Evolutionary conservation across 2,888 invertebrate species (phyloP).

Genomic region (Hipparchia sbordonii): DNA sequence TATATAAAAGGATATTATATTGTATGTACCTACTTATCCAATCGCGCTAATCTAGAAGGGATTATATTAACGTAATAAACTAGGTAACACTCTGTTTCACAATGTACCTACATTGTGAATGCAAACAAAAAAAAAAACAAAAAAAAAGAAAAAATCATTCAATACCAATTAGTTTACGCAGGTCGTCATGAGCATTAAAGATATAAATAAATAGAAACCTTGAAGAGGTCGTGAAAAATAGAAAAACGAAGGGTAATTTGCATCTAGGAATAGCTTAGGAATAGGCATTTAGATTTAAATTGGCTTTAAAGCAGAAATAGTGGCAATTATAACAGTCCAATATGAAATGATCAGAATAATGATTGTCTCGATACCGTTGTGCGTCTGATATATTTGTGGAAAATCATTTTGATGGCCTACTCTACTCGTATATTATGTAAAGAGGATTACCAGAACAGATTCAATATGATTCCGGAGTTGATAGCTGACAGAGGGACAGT

Average conservation of each 20-base stretch:
- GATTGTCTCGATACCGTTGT: too few species aligned
- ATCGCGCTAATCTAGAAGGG: too few species aligned
- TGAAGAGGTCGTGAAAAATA: conserved; percentile 27
- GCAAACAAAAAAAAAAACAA: not conserved
- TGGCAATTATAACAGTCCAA: not conserved
- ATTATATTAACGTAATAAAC: not conserved
- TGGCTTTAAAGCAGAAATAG: not conserved
- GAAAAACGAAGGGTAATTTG: not conserved
- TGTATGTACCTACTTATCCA: too few species aligned
- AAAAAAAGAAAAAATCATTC: not conserved
- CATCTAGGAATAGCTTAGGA: conserved; percentile 1
- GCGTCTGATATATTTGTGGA: too few species aligned
- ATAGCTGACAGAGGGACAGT: too few species aligned
- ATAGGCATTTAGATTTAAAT: not conserved
- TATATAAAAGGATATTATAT: too few species aligned
- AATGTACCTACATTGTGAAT: conserved; percentile 7
- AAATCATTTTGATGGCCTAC: too few species aligned
- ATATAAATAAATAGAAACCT: conserved; percentile 25
- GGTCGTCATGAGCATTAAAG: not conserved
- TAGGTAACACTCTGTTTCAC: not conserved
- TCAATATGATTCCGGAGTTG: too few species aligned
- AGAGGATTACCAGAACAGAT: too few species aligned
- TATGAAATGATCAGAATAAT: too few species aligned
- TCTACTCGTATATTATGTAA: too few species aligned
- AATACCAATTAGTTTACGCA: not conserved